These are phyloP conservation scores for Tenodera sinensis DNA, from an alignment of 2,888 invertebrate species.

Conservation along the genomic window DNA sequence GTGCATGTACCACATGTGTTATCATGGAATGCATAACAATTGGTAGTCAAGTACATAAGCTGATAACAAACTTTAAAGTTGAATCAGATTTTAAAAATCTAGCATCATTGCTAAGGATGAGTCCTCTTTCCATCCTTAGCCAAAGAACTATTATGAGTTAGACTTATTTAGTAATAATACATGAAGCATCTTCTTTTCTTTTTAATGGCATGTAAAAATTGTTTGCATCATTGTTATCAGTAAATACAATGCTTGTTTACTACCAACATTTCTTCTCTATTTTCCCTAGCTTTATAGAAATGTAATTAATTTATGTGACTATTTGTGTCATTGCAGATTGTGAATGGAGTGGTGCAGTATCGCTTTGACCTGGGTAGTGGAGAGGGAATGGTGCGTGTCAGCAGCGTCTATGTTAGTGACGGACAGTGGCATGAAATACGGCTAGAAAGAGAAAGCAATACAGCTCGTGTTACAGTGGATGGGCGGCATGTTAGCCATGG, in stretches of 20 bases:
- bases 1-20: too few relatives aligned
- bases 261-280: too few relatives aligned
- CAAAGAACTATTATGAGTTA: too few relatives aligned
- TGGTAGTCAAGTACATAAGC: too few relatives aligned
- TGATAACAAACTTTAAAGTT: too few relatives aligned
- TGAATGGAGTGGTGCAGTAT: slow-evolving; percentile 82
- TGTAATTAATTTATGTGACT: slow-evolving; percentile 7
- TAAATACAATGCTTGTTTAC: background rate
- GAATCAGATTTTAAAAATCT: too few relatives aligned
- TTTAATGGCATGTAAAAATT: background rate
- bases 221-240: background rate
- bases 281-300: background rate
- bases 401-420: slow-evolving; percentile 73
- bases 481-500: slow-evolving; percentile 68
- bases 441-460: slow-evolving; percentile 77
- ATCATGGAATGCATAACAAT: too few relatives aligned
- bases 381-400: slow-evolving; percentile 75
- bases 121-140: too few relatives aligned
- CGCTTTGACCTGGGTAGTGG: slow-evolving; percentile 91
- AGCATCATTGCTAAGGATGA: too few relatives aligned
- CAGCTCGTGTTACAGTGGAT: slow-evolving; percentile 75
- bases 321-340: slow-evolving; percentile 49
- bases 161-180: too few relatives aligned
- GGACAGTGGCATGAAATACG: slow-evolving; percentile 80
- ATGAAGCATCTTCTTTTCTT: too few relatives aligned